Evolutionary conservation across 2,888 invertebrate species (phyloP).

Genomic region (Pogonocherus hispidulus): DNA sequence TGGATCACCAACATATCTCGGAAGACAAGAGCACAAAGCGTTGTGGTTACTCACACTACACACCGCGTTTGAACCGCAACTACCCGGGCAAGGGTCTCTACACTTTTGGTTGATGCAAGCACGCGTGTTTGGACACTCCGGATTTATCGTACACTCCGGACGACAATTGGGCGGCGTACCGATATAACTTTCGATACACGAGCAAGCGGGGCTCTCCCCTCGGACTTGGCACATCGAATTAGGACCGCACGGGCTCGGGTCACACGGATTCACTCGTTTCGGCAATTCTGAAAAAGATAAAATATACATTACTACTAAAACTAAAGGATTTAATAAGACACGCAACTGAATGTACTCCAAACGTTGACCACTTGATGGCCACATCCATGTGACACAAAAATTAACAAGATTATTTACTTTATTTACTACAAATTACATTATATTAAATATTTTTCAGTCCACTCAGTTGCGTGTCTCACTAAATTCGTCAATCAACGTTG

Average conservation of each 20-base stretch:
- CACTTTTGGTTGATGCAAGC: slow-evolving; percentile 82
- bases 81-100: slow-evolving; percentile 79
- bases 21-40: slow-evolving; percentile 80
- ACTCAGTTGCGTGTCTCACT: too few relatives aligned
- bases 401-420: too few relatives aligned
- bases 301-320: neutral
- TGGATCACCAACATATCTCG: slow-evolving; percentile 83
- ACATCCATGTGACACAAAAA: too few relatives aligned
- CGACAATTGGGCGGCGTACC: slow-evolving; percentile 78
- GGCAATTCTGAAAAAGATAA: slow-evolving; percentile 52
- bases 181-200: slow-evolving; percentile 74
- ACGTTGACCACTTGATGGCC: too few relatives aligned
- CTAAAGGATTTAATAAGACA: neutral
- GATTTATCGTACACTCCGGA: slow-evolving; percentile 80
- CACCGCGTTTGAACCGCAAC: slow-evolving; percentile 76
- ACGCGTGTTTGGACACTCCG: slow-evolving; percentile 77
- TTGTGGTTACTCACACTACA: slow-evolving; percentile 81
- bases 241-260: slow-evolving; percentile 78
- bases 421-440: too few relatives aligned
- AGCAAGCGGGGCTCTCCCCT: slow-evolving; percentile 71
- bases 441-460: too few relatives aligned
- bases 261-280: slow-evolving; percentile 73
- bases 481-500: too few relatives aligned
- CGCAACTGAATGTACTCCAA: too few relatives aligned
- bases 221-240: slow-evolving; percentile 69